phyloP scores from a whole-genome alignment of 2,797 vertebrate genomes.

The Myiotriccus ornatus region DNA sequence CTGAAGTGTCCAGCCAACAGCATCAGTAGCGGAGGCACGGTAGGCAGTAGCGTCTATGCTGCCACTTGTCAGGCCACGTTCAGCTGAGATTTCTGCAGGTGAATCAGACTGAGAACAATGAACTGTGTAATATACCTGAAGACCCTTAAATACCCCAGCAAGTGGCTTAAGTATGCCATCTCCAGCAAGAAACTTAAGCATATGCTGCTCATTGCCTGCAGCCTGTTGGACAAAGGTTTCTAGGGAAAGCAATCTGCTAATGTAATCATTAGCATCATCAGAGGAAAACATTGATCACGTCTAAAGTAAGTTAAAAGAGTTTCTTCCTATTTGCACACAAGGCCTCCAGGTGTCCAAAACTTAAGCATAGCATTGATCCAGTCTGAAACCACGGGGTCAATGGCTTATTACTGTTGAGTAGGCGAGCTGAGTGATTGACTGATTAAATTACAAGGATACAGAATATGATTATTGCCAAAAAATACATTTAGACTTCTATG shows the following conservation, averaged over 20 bases:
- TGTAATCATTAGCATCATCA: constrained; percentile 60
- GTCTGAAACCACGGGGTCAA: constrained; percentile 66
- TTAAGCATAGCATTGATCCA: constrained; percentile 66
- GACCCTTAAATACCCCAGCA: constrained; percentile 35
- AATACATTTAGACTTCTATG: not conserved
- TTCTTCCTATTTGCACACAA: constrained; percentile 62
- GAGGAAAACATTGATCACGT: constrained; percentile 44
- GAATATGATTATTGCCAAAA: constrained; percentile 40
- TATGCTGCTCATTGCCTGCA: constrained; percentile 32
- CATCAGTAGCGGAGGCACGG: constrained; percentile 74
- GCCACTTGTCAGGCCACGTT: constrained; percentile 71
- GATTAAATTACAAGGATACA: constrained; percentile 58
- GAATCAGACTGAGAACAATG: not conserved
- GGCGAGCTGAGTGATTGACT: not conserved
- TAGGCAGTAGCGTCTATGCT: constrained; percentile 74
- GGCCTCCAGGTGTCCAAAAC: constrained; percentile 68
- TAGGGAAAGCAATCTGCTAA: constrained; percentile 69
- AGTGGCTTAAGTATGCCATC: constrained; percentile 54
- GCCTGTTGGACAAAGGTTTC: constrained; percentile 60
- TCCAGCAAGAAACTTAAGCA: constrained; percentile 41
- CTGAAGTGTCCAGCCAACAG: constrained; percentile 78
- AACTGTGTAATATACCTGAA: constrained; percentile 24
- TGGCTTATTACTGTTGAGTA: constrained; percentile 58
- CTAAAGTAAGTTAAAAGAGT: constrained; percentile 65
- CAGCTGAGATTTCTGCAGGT: constrained; percentile 61